Percentiles rank a stretch among this genome's conserved stretches.
phyloP scores from a whole-genome alignment of 2,797 vertebrate species.

The Chelonia mydas region DNA sequence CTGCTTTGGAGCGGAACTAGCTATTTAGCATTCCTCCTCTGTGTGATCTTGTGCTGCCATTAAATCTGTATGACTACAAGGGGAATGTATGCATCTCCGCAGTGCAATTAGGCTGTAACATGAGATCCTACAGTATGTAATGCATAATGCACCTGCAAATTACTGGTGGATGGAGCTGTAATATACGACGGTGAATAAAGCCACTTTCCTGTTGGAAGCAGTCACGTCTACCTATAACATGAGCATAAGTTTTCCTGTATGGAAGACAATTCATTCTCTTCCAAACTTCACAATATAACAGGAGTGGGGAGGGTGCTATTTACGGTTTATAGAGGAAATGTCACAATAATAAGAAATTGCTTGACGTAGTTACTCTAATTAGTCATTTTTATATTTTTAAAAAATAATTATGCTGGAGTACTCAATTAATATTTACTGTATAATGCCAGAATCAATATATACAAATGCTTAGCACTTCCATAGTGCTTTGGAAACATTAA shows the following conservation, averaged over 20 bases:
- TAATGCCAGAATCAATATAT: not conserved
- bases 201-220: not conserved
- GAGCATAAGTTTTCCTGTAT: not conserved
- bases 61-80: conserved; percentile 10
- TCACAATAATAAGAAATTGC: too few relatives aligned
- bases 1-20: not conserved
- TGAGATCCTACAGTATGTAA: not conserved
- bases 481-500: conserved; percentile 25
- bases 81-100: not conserved
- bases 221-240: not conserved
- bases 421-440: conserved; percentile 46
- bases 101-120: not conserved
- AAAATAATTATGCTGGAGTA: conserved; percentile 47
- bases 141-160: not conserved
- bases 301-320: too few relatives aligned
- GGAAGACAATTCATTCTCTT: not conserved
- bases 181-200: not conserved
- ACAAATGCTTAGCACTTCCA: conserved; percentile 5
- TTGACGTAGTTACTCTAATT: conserved; percentile 18
- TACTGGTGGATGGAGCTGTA: not conserved
- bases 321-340: too few relatives aligned
- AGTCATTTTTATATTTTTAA: conserved; percentile 9
- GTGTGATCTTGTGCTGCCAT: not conserved
- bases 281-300: not conserved
- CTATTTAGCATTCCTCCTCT: not conserved